Evolutionary conservation across 2,113 vertebrate species (phyloP).

Genomic region (Megaleporinus macrocephalus): DNA sequence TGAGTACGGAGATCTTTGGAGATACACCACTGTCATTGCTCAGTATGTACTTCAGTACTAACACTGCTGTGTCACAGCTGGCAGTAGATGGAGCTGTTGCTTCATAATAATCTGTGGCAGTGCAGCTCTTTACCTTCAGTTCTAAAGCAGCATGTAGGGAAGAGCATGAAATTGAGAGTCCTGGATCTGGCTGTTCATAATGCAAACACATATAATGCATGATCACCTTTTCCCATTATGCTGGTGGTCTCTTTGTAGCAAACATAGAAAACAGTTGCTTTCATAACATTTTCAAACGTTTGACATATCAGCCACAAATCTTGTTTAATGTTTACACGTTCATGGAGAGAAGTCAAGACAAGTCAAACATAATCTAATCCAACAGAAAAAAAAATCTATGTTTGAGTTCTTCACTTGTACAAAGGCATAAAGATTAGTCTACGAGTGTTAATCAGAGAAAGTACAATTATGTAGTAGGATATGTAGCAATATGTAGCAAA

Average conservation of each 20-base stretch:
- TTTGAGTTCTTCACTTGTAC: background rate
- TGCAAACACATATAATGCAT: background rate
- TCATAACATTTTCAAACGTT: background rate
- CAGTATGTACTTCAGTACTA: background rate
- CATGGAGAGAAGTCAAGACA: background rate
- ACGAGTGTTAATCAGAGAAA: background rate
- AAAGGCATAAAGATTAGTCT: no score
- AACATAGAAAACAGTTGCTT: background rate
- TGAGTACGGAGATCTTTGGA: background rate
- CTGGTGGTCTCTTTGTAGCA: background rate
- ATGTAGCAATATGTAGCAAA: background rate
- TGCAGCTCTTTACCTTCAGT: no score
- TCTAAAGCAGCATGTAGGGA: background rate
- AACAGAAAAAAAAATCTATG: background rate
- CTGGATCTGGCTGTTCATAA: background rate
- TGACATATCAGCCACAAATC: background rate
- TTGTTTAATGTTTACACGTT: no score
- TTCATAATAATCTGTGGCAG: background rate
- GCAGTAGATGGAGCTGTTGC: conserved; percentile 47
- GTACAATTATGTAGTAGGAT: background rate
- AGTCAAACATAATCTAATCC: background rate
- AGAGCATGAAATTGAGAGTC: background rate
- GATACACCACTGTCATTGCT: background rate
- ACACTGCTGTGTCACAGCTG: background rate
- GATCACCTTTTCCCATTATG: background rate